Evolutionary conservation across 2,113 vertebrate genomes (phyloP).

Genomic region (Salminus brasiliensis): DNA sequence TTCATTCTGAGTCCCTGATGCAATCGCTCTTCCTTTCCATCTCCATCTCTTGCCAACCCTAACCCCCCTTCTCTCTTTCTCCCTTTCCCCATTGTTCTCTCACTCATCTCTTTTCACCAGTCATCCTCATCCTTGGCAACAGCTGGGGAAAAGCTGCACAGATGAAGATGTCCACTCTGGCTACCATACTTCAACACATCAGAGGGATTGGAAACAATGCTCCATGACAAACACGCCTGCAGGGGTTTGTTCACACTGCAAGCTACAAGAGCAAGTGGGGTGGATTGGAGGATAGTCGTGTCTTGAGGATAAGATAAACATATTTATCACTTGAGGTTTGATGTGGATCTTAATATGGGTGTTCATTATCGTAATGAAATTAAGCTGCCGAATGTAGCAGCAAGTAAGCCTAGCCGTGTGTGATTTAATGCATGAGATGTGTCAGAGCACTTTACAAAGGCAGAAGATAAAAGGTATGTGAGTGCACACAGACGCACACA

Average conservation of each 20-base stretch:
- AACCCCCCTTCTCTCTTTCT: neutral
- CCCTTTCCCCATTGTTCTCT: no score
- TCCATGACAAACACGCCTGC: conserved; percentile 17
- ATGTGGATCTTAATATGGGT: conserved; percentile 38
- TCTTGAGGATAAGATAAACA: conserved; percentile 33
- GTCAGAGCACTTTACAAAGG: conserved; percentile 42
- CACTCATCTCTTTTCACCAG: conserved; percentile 33
- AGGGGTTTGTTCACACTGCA: conserved; percentile 18
- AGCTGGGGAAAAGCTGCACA: conserved; percentile 29
- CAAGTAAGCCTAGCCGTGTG: conserved; percentile 25
- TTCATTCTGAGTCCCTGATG: conserved; percentile 33
- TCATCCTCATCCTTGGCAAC: conserved; percentile 64
- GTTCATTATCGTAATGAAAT: conserved; percentile 42
- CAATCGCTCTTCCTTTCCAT: conserved; percentile 27
- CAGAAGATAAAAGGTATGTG: conserved; percentile 40
- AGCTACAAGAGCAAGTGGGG: neutral
- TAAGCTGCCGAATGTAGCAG: conserved; percentile 23
- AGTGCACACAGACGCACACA: conserved; percentile 23
- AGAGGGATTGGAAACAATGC: conserved; percentile 22
- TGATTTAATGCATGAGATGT: conserved; percentile 46
- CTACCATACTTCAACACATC: conserved; percentile 9
- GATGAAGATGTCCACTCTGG: conserved; percentile 35
- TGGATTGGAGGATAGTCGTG: neutral
- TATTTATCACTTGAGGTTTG: conserved; percentile 30
- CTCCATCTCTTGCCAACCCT: neutral